These are phyloP conservation scores for Cyclargus thomasi DNA, from an alignment of 1,140 invertebrate species.

Conservation along the genomic window DNA sequence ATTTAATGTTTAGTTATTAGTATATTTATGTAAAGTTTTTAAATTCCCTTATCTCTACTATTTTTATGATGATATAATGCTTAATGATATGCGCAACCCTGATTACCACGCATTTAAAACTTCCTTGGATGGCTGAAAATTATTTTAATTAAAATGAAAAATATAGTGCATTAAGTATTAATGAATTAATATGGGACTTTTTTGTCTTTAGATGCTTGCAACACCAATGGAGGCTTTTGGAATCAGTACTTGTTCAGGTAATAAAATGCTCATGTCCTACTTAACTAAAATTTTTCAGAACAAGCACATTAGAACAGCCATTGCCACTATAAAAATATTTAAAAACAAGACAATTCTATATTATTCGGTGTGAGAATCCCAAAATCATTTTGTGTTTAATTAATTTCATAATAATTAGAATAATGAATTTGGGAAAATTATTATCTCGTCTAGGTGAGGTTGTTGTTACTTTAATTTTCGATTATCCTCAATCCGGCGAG, in stretches of 20 bases:
- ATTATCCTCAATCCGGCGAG: constrained; percentile 67
- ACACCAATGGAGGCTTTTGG: not conserved
- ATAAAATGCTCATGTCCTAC: too few species aligned
- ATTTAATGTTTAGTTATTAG: not conserved
- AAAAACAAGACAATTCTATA: not conserved
- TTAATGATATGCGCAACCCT: constrained; percentile 68
- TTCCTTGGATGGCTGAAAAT: constrained; percentile 71
- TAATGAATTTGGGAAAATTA: constrained; percentile 55
- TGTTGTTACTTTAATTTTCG: constrained; percentile 55
- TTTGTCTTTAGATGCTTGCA: constrained; percentile 21
- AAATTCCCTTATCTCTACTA: not conserved
- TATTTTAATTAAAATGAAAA: not conserved
- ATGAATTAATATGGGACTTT: not conserved
- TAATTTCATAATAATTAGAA: constrained; percentile 43
- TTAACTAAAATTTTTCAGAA: too few species aligned
- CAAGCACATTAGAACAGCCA: too few species aligned
- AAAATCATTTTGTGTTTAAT: constrained; percentile 29
- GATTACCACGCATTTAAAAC: constrained; percentile 72
- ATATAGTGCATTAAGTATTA: not conserved
- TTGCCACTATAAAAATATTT: too few species aligned
- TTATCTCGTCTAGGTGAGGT: constrained; percentile 67
- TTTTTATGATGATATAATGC: constrained; percentile 66
- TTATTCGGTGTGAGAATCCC: not conserved
- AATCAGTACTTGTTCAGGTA: not conserved
- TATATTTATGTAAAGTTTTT: not conserved